A percentile compares a stretch with the other conserved stretches of the same genome.
These are phyloP conservation scores for Heliconius congener DNA, from an alignment of 1,140 invertebrate genomes.

Conservation along the genomic window DNA sequence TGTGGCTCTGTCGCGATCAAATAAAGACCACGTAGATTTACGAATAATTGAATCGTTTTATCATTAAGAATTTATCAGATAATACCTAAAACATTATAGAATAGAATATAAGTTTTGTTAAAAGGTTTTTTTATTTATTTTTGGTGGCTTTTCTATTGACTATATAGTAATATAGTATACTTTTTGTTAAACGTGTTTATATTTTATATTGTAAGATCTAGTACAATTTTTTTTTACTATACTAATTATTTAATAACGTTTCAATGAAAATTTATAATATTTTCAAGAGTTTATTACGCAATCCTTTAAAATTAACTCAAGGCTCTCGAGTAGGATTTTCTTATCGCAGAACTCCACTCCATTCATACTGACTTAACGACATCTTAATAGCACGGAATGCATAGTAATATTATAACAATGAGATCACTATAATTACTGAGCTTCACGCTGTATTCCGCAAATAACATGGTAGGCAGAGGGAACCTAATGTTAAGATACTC, in stretches of 20 bases:
- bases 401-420: not conserved
- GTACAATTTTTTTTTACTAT: not conserved
- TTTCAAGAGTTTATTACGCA: not conserved
- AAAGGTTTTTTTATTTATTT: not conserved
- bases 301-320: not conserved
- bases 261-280: not conserved
- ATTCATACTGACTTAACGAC: conserved; percentile 6
- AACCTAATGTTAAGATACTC: too few species aligned
- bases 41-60: conserved; percentile 19
- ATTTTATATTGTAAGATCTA: not conserved
- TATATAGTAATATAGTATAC: not conserved
- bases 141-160: not conserved
- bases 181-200: not conserved
- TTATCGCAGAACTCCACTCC: conserved; percentile 8
- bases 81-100: not conserved
- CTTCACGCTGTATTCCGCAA: too few species aligned
- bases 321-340: not conserved
- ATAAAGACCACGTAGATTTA: conserved; percentile 24
- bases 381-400: not conserved
- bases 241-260: not conserved
- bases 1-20: conserved; percentile 24
- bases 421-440: too few species aligned
- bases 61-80: not conserved
- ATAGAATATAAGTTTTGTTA: not conserved
- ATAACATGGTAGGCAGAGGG: too few species aligned